Conservation (phyloP, 2,797 vertebrate species). For the Dicrostonyx torquatus region DNA sequence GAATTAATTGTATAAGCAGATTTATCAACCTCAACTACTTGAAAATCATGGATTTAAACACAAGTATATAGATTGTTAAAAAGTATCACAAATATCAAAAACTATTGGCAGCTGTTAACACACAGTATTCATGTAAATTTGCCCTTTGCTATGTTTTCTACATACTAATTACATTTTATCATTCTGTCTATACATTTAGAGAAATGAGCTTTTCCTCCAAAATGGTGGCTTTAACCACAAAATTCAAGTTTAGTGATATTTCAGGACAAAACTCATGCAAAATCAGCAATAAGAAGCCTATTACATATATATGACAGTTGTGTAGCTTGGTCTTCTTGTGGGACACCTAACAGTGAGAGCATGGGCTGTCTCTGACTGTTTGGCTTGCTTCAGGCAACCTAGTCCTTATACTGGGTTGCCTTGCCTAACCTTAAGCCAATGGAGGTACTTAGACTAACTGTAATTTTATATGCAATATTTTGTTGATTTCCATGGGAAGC, state of each 20-base stretch:
- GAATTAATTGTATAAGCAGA: neutral
- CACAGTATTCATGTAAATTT: neutral
- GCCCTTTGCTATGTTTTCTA: neutral
- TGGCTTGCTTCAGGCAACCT: neutral
- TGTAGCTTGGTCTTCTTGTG: neutral
- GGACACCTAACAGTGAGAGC: neutral
- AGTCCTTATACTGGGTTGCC: neutral
- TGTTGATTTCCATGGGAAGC: neutral
- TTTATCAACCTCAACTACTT: neutral
- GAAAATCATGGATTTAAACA: neutral
- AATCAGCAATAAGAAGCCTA: neutral
- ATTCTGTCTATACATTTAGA: neutral
- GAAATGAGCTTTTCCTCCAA: neutral
- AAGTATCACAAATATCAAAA: slow-evolving; percentile 13
- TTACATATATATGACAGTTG: neutral
- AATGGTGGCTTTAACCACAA: neutral
- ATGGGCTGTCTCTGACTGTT: neutral
- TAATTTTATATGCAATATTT: neutral
- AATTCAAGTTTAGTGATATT: neutral
- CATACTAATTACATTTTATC: neutral
- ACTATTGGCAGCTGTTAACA: neutral
- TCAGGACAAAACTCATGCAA: neutral
- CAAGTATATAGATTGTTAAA: neutral
- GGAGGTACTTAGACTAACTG: neutral
- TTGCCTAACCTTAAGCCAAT: neutral